Base-by-base conservation (phyloP, 2,888 invertebrate genomes). In the Corbicula japonica region DNA sequence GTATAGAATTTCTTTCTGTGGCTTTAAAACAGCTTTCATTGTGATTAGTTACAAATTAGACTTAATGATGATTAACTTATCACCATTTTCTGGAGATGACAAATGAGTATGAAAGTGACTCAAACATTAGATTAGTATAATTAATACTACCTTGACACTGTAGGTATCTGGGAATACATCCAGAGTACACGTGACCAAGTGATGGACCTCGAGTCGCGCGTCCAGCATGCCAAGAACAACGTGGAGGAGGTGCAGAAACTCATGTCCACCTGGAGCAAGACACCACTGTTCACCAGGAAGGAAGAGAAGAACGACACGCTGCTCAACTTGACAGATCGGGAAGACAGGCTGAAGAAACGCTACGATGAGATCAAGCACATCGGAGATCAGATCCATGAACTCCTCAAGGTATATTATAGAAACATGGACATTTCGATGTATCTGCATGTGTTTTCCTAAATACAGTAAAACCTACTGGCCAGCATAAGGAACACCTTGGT, bases 261-360 rank as follows among this genome's bases (percentile, higher is more conserved):
- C n/a, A 95, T 98, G 95, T 96, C 96, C 3, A 95, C 96, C 0
- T 98, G 98, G 97, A 95, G 96, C 4, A 95, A 96, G 78, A 95
- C 95, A 65, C 97, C 98, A 0, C 94, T 98, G n/a, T 98, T 98
- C 93, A 97, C 97, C 93, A 95, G 98, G 74, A 97, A 96, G 90
- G 98, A 98, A 90, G 96, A 96, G 2, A 97, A 97, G 90, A 97
- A 96, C 94, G 97, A 98, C 87, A 95, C 96, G 0, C 95, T 98
- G 5, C 94, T 98, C 30, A 96, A 96, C 83, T 94, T 98, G 66
- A 97, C 98, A 30, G 98, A 98, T 87, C 95, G 96, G 26, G 90
- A 95, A 18, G 98, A 98, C 85, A 95, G 96, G 72, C 96, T 96
- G 21, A 94, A 95, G n/a, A 97, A 96, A 92, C 95, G 98, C 70